These are phyloP conservation scores for Diarsia mendica DNA, from an alignment of 2,888 invertebrate species.

Conservation along the genomic window DNA sequence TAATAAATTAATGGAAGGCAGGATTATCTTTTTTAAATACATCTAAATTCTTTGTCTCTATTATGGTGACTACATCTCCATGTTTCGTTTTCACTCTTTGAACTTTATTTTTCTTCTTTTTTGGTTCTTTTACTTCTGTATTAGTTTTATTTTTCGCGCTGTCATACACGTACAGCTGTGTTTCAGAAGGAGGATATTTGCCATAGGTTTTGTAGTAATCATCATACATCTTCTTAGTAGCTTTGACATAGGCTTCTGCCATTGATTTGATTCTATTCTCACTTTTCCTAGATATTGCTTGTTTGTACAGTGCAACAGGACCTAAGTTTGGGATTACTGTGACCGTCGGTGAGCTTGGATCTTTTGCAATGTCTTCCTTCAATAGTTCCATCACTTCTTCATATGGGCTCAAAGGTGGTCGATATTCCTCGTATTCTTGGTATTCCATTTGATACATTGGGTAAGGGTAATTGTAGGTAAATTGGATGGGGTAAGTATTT, in stretches of 20 bases:
- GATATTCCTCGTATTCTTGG: slow-evolving; percentile 36
- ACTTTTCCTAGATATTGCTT: slow-evolving; percentile 81
- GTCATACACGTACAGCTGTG: slow-evolving; percentile 52
- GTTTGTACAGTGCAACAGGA: slow-evolving; percentile 79
- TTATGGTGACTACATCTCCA: slow-evolving; percentile 55
- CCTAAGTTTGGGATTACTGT: slow-evolving; percentile 77
- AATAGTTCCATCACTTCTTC: slow-evolving; percentile 77
- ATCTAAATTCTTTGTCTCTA: slow-evolving; percentile 54
- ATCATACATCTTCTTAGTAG: slow-evolving; percentile 50
- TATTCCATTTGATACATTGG: slow-evolving; percentile 38
- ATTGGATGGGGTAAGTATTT: neutral
- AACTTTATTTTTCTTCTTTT: slow-evolving; percentile 45
- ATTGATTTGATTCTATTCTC: slow-evolving; percentile 76
- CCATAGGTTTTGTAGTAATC: slow-evolving; percentile 55
- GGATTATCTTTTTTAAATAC: slow-evolving; percentile 31
- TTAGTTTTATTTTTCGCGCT: slow-evolving; percentile 57
- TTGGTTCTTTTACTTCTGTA: neutral
- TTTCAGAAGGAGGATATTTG: slow-evolving; percentile 40
- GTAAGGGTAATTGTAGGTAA: slow-evolving; percentile 28
- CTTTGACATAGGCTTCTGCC: slow-evolving; percentile 72
- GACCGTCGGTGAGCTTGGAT: slow-evolving; percentile 76
- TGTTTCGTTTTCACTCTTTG: slow-evolving; percentile 43
- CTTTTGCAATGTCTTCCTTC: slow-evolving; percentile 72
- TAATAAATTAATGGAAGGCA: slow-evolving; percentile 2
- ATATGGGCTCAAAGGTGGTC: slow-evolving; percentile 66